Conservation (phyloP, 2,797 vertebrate genomes). For the Caiman crocodilus region DNA sequence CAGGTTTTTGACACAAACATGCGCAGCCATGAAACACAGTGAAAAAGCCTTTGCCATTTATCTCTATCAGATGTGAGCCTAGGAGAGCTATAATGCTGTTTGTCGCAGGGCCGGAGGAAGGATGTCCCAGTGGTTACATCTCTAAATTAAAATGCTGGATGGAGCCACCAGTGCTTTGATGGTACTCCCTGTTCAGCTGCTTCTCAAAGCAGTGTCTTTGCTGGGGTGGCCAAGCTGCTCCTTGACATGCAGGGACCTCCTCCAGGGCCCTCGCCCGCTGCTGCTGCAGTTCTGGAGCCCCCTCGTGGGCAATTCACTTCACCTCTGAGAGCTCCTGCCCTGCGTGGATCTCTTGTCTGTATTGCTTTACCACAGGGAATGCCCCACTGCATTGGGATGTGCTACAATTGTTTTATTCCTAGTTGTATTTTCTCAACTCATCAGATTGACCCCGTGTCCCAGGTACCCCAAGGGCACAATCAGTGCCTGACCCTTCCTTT, state of each 20-base stretch:
- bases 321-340: not conserved
- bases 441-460: not conserved
- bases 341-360: not conserved
- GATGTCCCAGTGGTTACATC: not conserved
- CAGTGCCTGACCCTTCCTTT: not conserved
- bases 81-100: not conserved
- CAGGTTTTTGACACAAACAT: not conserved
- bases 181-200: not conserved
- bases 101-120: not conserved
- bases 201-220: fast-evolving
- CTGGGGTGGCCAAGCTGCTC: fast-evolving
- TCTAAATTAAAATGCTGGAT: not conserved
- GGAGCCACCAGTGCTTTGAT: not conserved
- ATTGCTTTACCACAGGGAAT: not conserved
- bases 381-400: not conserved
- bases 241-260: not conserved
- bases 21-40: not conserved
- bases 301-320: not conserved
- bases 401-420: not conserved
- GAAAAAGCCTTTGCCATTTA: not conserved
- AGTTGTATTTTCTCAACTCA: not conserved
- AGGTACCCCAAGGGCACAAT: not conserved
- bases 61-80: not conserved
- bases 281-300: not conserved
- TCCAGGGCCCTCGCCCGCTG: not conserved